Base-by-base conservation (phyloP, 2,797 vertebrate species). In the Heterohyrax brucei region DNA sequence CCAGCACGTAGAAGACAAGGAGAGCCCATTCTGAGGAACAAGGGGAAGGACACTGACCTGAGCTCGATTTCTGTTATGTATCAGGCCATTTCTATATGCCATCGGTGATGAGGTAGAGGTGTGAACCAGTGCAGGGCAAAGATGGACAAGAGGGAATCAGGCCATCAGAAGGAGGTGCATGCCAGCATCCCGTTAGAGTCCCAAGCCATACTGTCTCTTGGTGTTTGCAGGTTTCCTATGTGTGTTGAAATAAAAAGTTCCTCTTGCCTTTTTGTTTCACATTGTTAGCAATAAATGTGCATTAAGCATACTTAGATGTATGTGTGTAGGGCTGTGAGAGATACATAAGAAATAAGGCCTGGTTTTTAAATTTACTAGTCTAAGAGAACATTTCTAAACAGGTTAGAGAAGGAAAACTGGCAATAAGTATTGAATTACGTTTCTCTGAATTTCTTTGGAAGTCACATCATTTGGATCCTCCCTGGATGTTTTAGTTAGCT, bases 391-490 rank as follows among this genome's bases (percentile, higher is more conserved):
- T 88, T 92, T 68, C 59, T 56, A 75, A 81, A 79, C 13, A 75
- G 2, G 87, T 64, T 84, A 66, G 79, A 79, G n/a, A 39, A 85
- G 48, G 21, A 30, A 78, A 61, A 39, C 61, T 94, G 33, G 4
- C 26, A 73, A 48, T 80, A 9, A n/a, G 46, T 56, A 19, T 76
- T 76, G 64, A 61, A 68, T 44, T 61, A 26, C 8, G 8, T 62
- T 81, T 64, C 78, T 91, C 18, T 44, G 44, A 33, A 76, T 53
- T 72, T 80, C 66, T 70, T 84, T 26, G 26, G 16, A 89, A 93
- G 7, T 24, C 10, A 21, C 14, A 1, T 59, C 24, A 30, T 12
- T 3, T 93, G 82, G 44, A 50, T 30, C 0, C 0, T 1, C 26
- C 44, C 18, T 9, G 18, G 39, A 39, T 39, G 39, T 39, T 39